These are phyloP conservation scores for Panagrolaimus sp. DNA, from an alignment of 1,140 invertebrate species.

Conservation along the genomic window DNA sequence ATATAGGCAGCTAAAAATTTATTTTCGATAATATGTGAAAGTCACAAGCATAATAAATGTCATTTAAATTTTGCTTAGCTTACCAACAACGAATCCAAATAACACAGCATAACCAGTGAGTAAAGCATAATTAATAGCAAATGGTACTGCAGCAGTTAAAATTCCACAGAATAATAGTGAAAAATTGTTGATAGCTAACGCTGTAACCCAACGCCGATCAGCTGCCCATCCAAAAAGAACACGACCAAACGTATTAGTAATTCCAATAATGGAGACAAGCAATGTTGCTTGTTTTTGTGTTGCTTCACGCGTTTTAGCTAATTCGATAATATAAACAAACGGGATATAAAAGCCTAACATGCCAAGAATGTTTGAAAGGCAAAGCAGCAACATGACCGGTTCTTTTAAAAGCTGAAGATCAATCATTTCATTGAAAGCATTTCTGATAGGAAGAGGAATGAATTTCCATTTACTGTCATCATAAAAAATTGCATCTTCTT, in stretches of 20 bases:
- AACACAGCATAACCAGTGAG: conserved; percentile 78
- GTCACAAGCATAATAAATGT: no score
- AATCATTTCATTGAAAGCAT: conserved; percentile 71
- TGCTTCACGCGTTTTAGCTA: conserved; percentile 51
- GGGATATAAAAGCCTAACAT: conserved; percentile 96
- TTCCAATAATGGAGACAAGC: conserved; percentile 79
- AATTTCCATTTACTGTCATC: conserved; percentile 49
- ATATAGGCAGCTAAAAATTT: conserved; percentile 81
- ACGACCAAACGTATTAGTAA: conserved; percentile 76
- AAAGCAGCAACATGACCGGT: conserved; percentile 84
- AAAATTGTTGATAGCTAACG: conserved; percentile 80
- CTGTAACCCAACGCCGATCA: conserved; percentile 69
- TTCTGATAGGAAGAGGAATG: conserved; percentile 52
- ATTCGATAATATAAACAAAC: conserved; percentile 73
- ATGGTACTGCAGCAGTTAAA: conserved; percentile 75
- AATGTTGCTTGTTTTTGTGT: conserved; percentile 64
- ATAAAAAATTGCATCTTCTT: conserved; percentile 23
- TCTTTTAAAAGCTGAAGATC: conserved; percentile 82
- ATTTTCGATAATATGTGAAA: conserved; percentile 39
- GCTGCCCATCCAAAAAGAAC: conserved; percentile 65
- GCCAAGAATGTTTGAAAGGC: conserved; percentile 84
- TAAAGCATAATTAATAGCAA: conserved; percentile 72
- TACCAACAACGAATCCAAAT: conserved; percentile 91
- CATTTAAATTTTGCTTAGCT: conserved; percentile 61
- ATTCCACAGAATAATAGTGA: conserved; percentile 83